Base-by-base conservation (phyloP, 2,797 vertebrate species). In the Epinephelus malabaricus region DNA sequence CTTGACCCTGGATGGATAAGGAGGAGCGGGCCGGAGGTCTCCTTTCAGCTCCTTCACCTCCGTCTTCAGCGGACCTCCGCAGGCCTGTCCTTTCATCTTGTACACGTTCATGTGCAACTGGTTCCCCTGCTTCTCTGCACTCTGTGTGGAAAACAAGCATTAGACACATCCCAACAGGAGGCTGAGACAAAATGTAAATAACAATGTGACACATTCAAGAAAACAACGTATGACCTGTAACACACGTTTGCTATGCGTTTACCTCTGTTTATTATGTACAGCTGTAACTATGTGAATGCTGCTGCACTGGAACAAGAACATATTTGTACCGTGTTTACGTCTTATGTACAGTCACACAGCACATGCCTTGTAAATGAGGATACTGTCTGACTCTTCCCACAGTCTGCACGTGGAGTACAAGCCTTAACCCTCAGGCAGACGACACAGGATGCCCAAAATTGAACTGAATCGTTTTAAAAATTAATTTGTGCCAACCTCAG, bases 61-160 rank as follows among this genome's bases (percentile, higher is more conserved):
- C 1, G 94, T 94, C 89, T 96, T 96, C 14, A 71, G 78, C 0
- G 92, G 92, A 6, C 94, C 94, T 9, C 93, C 92, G 5, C 94
- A 93, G 14, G 92, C 93, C 88, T 92, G 93, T 0, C 94, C 94
- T 73, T 96, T 93, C 90, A 95, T 95, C 85, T 97, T 97, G 65
- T 98, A 97, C 60, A 97, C 97, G 60, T 97, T 98, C 96, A 99
- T 97, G 90, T 97, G 97, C 49, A 99, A 94, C 65, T 96, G 96
- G 93, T 97, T 97, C 75, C 97, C 97, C 92, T 98, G 97, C 86
- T 98, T 98, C 78, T 96, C 91, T 17, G 97, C 97, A 92, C 97
- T 98, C 98, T 99, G 91, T 73, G 5, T 8, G 14, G 5, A 46
- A 49, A 66, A 56, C 3, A 40, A 50, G 19, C 9, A 30, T 10